Evolutionary conservation across 2,797 vertebrate species (phyloP), one percentile per base, ranked within the genome.

Genomic region (Falco peregrinus): DNA sequence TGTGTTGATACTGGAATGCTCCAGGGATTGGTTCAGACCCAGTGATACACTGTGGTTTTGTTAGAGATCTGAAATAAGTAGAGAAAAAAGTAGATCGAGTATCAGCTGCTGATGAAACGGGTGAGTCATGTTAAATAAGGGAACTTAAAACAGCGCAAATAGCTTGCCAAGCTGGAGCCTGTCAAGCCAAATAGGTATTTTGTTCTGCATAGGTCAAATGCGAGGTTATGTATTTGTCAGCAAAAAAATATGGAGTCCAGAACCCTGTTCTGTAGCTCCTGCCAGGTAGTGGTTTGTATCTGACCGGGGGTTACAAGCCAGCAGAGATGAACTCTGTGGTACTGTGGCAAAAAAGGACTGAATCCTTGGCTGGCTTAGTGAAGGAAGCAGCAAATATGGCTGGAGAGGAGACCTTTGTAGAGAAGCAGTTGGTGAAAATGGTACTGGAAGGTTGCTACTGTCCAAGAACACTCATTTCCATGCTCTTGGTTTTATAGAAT

Each of bases 341-440:
- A 35, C 51, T 54, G 39, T 74, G 61, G 51, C 51, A 60, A 17
- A 68, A 64, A 89, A 59, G 13, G 4, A 29, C 16, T 31, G 1
- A 20, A 9, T 84, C 47, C 10, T 45, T 41, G 79, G 71, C 75
- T 73, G 15, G 1, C 41, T 8, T n/a, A 28, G 37, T 17, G 67
- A 50, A 57, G 51, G 59, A 65, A 63, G 13, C 54, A 83, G 12
- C 14, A 63, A 29, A 21, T 33, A 7, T 0, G 47, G 21, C 41
- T 45, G 35, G 5, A 25, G 39, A 87, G 26, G 70, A 47, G 61
- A 43, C 6, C 18, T 77, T 57, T 51, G 47, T 35, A 47, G 73
- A 39, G n/a, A 69, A 39, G 9, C 56, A 20, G 0, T 6, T 24
- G 47, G 22, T 87, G 47, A 78, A 69, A 57, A 82, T 0, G 0